Evolutionary conservation across 2,888 invertebrate species (phyloP).

Genomic region (Uloborus plumipes): DNA sequence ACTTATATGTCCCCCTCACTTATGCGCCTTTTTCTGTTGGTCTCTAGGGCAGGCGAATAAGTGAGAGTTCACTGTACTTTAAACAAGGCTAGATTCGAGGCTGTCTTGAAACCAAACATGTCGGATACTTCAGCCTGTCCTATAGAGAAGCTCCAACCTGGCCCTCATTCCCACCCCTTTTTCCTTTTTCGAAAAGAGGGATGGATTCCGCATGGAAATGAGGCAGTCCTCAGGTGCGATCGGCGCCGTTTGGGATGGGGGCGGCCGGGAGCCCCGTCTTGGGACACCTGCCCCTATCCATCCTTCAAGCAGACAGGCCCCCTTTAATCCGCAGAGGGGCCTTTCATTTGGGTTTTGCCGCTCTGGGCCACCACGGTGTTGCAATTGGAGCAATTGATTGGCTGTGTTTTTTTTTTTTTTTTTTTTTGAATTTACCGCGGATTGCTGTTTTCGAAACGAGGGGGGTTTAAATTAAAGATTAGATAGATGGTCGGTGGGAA

Average conservation of each 20-base stretch:
- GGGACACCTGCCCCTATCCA: conserved; percentile 53
- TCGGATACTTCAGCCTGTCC: no score
- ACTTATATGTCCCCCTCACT: no score
- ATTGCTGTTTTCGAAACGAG: neutral
- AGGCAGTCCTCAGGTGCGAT: conserved; percentile 47
- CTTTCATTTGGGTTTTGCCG: conserved; percentile 2
- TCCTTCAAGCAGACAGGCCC: conserved; percentile 45
- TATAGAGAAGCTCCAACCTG: no score
- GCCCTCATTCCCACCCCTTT: no score
- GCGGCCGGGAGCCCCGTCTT: conserved; percentile 13
- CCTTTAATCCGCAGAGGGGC: neutral
- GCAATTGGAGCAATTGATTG: conserved; percentile 18
- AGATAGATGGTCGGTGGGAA: conserved; percentile 9
- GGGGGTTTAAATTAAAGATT: conserved; percentile 38
- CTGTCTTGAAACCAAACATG: no score
- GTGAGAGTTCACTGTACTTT: no score
- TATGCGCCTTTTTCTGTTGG: no score
- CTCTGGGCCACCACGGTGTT: neutral
- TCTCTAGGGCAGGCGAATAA: no score
- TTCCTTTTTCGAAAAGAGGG: conserved; percentile 5
- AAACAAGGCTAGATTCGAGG: no score
- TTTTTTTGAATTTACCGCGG: no score
- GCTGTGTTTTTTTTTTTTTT: neutral
- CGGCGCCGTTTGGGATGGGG: conserved; percentile 9
- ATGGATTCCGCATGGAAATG: conserved; percentile 52